Conservation (phyloP, 2,113 vertebrate genomes). For the Muntiacus reevesi region DNA sequence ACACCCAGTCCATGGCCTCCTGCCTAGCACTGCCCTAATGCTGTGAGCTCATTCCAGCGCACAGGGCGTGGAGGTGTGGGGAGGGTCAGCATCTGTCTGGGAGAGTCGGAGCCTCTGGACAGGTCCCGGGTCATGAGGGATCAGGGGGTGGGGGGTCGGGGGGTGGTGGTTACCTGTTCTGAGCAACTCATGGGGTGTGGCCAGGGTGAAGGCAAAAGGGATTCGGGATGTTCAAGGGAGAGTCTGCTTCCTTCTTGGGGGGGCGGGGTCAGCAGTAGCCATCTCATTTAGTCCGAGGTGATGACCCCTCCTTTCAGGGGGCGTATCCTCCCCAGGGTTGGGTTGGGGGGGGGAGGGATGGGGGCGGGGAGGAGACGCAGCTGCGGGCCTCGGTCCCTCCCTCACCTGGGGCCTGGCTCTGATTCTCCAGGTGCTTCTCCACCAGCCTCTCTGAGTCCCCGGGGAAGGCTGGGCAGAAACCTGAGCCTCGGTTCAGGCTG, state of each 20-base stretch:
- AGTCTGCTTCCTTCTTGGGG: background rate
- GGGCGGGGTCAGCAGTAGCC: background rate
- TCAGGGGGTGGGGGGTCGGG: background rate
- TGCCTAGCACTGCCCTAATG: too few species aligned
- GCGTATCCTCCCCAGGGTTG: background rate
- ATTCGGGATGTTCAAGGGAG: background rate
- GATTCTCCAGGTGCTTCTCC: background rate
- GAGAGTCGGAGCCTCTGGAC: background rate
- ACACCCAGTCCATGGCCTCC: background rate
- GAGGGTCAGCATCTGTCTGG: background rate
- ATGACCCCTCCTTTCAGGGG: background rate
- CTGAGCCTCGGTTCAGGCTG: background rate
- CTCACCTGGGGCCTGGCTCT: background rate
- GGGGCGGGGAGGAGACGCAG: background rate
- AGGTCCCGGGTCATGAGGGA: background rate
- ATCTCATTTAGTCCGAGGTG: background rate
- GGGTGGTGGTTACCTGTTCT: too few species aligned
- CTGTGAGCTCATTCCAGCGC: background rate
- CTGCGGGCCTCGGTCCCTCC: background rate
- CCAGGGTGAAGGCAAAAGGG: too few species aligned
- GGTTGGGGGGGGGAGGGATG: background rate
- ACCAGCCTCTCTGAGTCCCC: background rate
- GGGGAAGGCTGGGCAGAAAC: slow-evolving; percentile 18
- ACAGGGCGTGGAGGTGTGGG: background rate
- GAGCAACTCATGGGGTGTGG: background rate